Percentiles rank a stretch among this genome's conserved stretches.
Evolutionary conservation across 2,797 vertebrate genomes (phyloP).

Genomic region (Carcharodon carcharias): DNA sequence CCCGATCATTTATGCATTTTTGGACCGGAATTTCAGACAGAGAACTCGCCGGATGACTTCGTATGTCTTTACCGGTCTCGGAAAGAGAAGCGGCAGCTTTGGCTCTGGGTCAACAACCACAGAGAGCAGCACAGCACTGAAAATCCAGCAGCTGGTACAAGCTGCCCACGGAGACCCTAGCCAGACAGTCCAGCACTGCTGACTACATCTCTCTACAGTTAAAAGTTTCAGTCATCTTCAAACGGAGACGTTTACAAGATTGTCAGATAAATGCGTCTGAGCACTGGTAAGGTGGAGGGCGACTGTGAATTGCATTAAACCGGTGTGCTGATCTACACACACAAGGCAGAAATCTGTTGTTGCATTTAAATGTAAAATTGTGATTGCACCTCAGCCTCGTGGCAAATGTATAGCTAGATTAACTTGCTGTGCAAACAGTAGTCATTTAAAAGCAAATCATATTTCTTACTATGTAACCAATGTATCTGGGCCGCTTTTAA

Average conservation of each 20-base stretch:
- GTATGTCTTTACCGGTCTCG: neutral
- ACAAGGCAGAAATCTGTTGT: neutral
- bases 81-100: neutral
- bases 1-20: constrained; percentile 70
- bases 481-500: neutral
- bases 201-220: neutral
- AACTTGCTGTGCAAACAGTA: neutral
- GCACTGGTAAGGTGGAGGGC: neutral
- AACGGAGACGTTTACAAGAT: neutral
- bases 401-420: neutral
- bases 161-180: neutral
- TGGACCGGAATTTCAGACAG: constrained; percentile 69
- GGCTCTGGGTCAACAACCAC: neutral
- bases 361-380: neutral
- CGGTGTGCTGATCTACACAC: neutral
- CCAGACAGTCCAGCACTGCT: neutral
- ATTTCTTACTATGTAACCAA: neutral
- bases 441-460: neutral
- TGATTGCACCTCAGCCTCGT: neutral
- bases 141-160: neutral
- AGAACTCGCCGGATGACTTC: constrained; percentile 10
- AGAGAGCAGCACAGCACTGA: neutral
- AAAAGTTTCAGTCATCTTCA: neutral
- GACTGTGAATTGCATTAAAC: neutral
- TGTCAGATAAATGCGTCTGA: neutral